Percentiles rank a stretch among this genome's conserved stretches.
Conservation (phyloP, 2,888 invertebrate species). For the Spodoptera picta region DNA sequence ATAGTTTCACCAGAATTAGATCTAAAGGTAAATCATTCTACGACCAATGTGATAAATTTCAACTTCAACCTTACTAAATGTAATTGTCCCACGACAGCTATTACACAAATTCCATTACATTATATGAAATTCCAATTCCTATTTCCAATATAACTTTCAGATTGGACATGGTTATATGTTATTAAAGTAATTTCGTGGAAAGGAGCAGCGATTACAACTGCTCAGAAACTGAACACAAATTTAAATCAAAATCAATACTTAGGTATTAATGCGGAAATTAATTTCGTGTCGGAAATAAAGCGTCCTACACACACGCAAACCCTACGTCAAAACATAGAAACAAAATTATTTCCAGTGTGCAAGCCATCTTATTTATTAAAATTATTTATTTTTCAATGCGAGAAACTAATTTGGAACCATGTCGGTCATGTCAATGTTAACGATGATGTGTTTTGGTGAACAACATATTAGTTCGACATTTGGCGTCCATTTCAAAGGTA, state of each 20-base stretch:
- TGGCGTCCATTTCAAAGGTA: constrained; percentile 13
- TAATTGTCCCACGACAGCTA: too few species aligned
- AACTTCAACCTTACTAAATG: too few species aligned
- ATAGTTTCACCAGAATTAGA: too few species aligned
- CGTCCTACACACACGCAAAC: not conserved
- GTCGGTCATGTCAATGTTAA: constrained; percentile 4
- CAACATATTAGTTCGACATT: constrained; percentile 3
- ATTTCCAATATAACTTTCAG: too few species aligned
- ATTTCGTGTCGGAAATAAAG: constrained; percentile 9
- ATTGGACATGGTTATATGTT: too few species aligned
- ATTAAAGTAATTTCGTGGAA: too few species aligned
- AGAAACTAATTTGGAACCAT: not conserved
- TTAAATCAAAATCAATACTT: constrained; percentile 23
- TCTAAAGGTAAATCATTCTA: too few species aligned
- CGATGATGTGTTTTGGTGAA: not conserved
- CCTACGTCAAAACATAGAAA: not conserved
- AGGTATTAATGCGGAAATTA: not conserved
- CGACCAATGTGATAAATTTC: too few species aligned
- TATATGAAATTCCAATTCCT: too few species aligned
- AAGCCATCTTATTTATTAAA: not conserved
- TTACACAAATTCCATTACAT: too few species aligned
- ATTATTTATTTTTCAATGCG: not conserved
- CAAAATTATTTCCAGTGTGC: not conserved
- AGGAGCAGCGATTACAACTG: not conserved
- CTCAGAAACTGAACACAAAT: constrained; percentile 8